Evolutionary conservation across 1,140 invertebrate genomes (phyloP), one percentile per base, ranked within the genome.

Genomic region (Tribolium castaneum): DNA sequence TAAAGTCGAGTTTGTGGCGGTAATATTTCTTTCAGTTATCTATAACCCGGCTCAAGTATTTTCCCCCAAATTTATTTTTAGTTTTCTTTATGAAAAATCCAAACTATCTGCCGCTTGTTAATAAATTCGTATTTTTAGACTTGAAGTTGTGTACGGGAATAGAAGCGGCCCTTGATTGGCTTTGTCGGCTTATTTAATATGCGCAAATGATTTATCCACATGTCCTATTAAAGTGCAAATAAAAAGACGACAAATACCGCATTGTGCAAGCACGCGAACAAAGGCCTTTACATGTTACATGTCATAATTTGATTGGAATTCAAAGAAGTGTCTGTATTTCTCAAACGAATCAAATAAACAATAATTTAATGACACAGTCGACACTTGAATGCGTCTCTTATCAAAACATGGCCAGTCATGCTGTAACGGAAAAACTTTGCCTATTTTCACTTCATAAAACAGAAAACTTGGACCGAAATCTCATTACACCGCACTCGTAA

Each of bases 371-470:
- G n/a, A 35, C 30, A 66, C 12, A 6, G 19, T 19, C 19, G 59
- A 66, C 59, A 66, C 14, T 25, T 14, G 25, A 35, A 19, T 52
- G 51, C 51, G 10, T n/a, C 39, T 45, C 39, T 52, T 52, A 52
- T 52, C 51, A 52, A 52, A 14, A 19, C 51, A 13, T 16, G 10
- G 22, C 19, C 14, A 59, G 54, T 59, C 54, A 59, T 59, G 54
- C 4, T n/a, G 16, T 13, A 19, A 52, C 13, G 13, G 51, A 52
- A 66, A 14, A 35, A 35, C 3, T 66, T n/a, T 30, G 25, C 30
- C 59, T 35, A 35, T 66, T 66, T 66, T 66, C 59, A 66, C 59
- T 66, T 66, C 59, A 35, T 66, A 35, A 66, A 66, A 66, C 59
- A 35, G 30, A 66, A 35, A 62, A 62, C 25, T 62, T 62, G 6